phyloP scores from a whole-genome alignment of 2,113 vertebrate genomes.

The Edolisoma coerulescens region DNA sequence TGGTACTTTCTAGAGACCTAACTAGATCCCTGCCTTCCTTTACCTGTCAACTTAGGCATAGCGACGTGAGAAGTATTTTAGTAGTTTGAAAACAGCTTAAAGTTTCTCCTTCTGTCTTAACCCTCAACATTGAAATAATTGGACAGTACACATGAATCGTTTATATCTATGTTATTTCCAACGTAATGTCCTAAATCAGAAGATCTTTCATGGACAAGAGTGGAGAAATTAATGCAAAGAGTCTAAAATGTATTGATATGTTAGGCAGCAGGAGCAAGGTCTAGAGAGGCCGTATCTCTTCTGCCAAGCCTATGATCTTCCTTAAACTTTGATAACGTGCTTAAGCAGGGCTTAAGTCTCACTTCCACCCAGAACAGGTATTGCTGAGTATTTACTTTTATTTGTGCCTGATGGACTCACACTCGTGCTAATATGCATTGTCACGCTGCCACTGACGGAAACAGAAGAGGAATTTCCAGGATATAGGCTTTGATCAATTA shows the following conservation, averaged over 20 bases:
- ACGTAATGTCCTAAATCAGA: background rate
- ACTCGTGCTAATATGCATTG: background rate
- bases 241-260: background rate
- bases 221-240: background rate
- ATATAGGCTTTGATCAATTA: background rate
- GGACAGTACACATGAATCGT: background rate
- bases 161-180: background rate
- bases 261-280: background rate
- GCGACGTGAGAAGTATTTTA: rapidly evolving
- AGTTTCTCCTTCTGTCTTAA: background rate
- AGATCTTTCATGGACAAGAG: background rate
- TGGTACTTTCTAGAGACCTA: background rate
- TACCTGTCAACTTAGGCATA: background rate
- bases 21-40: background rate
- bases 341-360: background rate
- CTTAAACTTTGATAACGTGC: background rate
- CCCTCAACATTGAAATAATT: background rate
- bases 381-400: background rate
- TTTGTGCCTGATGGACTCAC: background rate
- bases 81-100: background rate
- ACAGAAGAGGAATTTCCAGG: background rate
- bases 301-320: background rate
- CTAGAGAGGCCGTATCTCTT: background rate
- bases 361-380: background rate
- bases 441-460: background rate